Evolutionary conservation across 2,888 invertebrate genomes (phyloP).

Genomic region (Lydus trimaculatus): DNA sequence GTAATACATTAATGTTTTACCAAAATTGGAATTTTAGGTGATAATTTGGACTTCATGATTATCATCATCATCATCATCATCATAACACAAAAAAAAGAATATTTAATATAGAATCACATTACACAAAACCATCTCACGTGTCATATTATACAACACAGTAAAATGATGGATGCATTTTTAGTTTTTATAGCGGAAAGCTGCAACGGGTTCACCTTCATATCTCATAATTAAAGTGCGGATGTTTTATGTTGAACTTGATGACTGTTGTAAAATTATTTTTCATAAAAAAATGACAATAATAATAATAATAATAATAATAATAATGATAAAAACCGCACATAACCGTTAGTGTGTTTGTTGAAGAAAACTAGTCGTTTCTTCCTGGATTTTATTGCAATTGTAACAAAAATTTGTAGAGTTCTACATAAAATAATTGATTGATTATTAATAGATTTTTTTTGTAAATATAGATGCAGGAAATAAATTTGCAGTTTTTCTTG

Average conservation of each 20-base stretch:
- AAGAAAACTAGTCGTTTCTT: neutral
- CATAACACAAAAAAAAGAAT: neutral
- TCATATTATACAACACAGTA: slow-evolving; percentile 38
- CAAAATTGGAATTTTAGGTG: neutral
- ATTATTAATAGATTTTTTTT: neutral
- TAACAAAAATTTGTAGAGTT: neutral
- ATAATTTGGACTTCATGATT: neutral
- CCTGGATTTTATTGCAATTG: neutral
- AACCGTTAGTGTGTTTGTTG: neutral
- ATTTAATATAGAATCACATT: slow-evolving; percentile 38
- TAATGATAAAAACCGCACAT: slow-evolving; percentile 11
- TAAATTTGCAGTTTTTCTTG: neutral
- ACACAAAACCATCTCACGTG: slow-evolving; percentile 43
- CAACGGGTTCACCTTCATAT: slow-evolving; percentile 37
- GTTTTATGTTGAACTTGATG: slow-evolving; percentile 42
- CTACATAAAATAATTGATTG: neutral
- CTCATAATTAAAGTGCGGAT: slow-evolving; percentile 41
- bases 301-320: neutral
- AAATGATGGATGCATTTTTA: slow-evolving; percentile 41
- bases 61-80: neutral
- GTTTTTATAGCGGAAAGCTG: slow-evolving; percentile 39
- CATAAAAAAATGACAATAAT: neutral
- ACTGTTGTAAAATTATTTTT: slow-evolving; percentile 26
- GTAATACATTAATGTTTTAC: neutral
- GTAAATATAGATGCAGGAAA: neutral